These are phyloP conservation scores for Drosophila meridiana DNA, from an alignment of 2,888 invertebrate species.

Conservation along the genomic window DNA sequence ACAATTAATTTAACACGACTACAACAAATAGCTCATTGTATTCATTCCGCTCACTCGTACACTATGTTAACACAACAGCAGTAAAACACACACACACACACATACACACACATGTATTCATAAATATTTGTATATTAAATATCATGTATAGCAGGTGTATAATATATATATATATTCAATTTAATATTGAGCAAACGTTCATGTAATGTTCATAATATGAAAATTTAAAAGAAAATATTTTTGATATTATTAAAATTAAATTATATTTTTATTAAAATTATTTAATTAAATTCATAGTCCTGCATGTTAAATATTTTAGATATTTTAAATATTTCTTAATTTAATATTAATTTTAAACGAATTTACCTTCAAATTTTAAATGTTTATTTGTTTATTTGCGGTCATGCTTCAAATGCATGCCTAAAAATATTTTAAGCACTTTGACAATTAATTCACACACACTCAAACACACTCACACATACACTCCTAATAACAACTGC, in stretches of 20 bases:
- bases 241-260: not conserved
- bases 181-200: constrained; percentile 21
- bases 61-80: constrained; percentile 42
- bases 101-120: not conserved
- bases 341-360: not conserved
- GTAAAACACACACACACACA: constrained; percentile 17
- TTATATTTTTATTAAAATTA: not conserved
- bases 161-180: constrained; percentile 29
- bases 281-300: constrained; percentile 2
- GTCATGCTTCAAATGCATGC: constrained; percentile 32
- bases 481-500: constrained; percentile 9
- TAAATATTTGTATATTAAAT: constrained; percentile 10
- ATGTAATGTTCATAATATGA: no score
- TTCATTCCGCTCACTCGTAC: constrained; percentile 44
- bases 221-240: constrained; percentile 15
- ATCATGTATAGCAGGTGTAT: constrained; percentile 21
- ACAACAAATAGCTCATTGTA: constrained; percentile 40
- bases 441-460: constrained; percentile 20
- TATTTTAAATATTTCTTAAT: not conserved
- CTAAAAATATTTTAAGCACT: constrained; percentile 31
- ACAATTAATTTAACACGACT: constrained; percentile 61
- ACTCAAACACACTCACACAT: not conserved
- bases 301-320: not conserved
- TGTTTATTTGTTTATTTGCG: constrained; percentile 8
- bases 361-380: not conserved